Conservation (phyloP, 2,888 invertebrate species). For the Heliconius cydno region DNA sequence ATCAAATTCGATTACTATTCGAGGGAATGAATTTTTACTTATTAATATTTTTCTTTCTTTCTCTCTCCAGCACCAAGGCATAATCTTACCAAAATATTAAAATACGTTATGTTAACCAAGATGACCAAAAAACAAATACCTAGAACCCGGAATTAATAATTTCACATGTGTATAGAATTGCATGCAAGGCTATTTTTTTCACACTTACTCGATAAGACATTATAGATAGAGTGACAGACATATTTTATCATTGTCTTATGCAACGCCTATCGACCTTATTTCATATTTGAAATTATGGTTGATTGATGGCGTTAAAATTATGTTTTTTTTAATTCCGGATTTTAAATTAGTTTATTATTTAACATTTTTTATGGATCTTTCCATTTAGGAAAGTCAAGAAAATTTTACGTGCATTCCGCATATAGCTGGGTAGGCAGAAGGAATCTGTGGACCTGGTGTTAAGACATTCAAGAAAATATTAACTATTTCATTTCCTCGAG, state of each 20-base stretch:
- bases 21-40: too few species aligned
- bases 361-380: background rate
- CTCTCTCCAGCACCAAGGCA: too few species aligned
- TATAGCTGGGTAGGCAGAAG: too few species aligned
- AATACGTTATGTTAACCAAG: background rate
- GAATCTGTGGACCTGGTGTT: too few species aligned
- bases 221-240: constrained; percentile 34
- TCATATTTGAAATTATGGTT: constrained; percentile 17
- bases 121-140: background rate
- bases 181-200: constrained; percentile 15
- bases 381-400: background rate
- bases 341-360: background rate
- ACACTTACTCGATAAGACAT: constrained; percentile 22
- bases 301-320: constrained; percentile 1
- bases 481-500: too few species aligned
- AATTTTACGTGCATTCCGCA: too few species aligned
- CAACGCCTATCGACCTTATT: constrained; percentile 22
- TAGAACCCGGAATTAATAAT: background rate
- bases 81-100: background rate
- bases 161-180: background rate
- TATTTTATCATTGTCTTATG: constrained; percentile 15
- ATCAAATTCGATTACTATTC: too few species aligned
- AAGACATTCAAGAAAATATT: too few species aligned
- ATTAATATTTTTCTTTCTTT: too few species aligned
- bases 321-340: background rate